Conservation (phyloP, 2,888 invertebrate genomes). For the Glaucopsyche alexis region DNA sequence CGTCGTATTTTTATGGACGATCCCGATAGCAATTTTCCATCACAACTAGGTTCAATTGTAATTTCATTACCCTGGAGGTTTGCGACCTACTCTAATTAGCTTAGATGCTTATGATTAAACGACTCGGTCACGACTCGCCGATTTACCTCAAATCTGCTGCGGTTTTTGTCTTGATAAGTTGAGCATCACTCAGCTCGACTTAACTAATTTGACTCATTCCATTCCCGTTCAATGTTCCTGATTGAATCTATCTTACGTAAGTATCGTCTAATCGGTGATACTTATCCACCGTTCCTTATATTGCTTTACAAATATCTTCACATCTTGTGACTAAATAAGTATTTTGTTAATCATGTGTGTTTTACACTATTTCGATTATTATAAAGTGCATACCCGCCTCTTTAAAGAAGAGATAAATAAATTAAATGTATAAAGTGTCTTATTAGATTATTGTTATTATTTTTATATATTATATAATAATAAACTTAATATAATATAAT, state of each 20-base stretch:
- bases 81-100: constrained; percentile 77
- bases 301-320: neutral
- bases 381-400: no score
- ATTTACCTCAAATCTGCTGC: constrained; percentile 71
- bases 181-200: constrained; percentile 60
- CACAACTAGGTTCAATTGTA: constrained; percentile 69
- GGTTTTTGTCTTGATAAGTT: constrained; percentile 65
- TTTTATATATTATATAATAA: no score
- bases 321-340: no score
- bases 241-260: constrained; percentile 7
- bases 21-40: constrained; percentile 57
- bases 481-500: no score
- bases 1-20: neutral
- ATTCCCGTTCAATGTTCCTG: constrained; percentile 39
- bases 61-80: constrained; percentile 74
- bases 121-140: constrained; percentile 71
- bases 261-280: neutral
- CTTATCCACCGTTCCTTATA: neutral
- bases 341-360: no score
- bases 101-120: constrained; percentile 75
- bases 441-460: no score
- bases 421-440: no score
- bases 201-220: constrained; percentile 47
- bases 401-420: no score
- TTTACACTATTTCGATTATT: no score